Base-by-base conservation (phyloP, 2,797 vertebrate species). In the Crypturellus tataupa region DNA sequence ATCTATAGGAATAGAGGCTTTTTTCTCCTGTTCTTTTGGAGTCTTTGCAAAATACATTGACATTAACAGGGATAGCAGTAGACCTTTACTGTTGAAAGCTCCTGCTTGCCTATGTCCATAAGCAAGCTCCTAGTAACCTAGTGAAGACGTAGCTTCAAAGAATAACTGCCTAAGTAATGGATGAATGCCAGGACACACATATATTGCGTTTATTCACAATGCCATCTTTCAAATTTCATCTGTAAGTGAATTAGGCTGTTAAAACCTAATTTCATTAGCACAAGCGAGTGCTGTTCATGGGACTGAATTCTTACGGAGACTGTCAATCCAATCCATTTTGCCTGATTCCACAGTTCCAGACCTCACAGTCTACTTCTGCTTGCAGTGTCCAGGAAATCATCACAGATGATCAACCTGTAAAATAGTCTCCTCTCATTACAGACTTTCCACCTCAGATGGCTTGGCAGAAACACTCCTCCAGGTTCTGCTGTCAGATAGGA, bases 151-250 rank as follows among this genome's bases (percentile, higher is more conserved):
- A 3, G 21, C 37, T 64, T 78, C 78, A 85, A 53, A 90, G 64
- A 93, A 76, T 90, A 87, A 77, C 88, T 77, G 70, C 39, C 55
- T 94, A 53, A 94, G 89, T 84, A 94, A 91, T 40, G 35, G 63
- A 79, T 55, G 62, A 80, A 68, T 12, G 8, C 20, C 19, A 49
- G n/a, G 47, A 58, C 55, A 88, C 13, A 53, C 31, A 33, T 25
- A 13, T 17, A 31, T 14, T 10, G 24, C 72, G 21, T 47, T 63
- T 63, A 89, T 59, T 47, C 51, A 60, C 69, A 84, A 73, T 14
- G 29, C 90, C 89, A 76, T 37, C 72, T 87, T 72, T 20, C 40
- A 83, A 90, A 83, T 95, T 51, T 69, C 62, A 63, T 2, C 80
- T 37, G 25, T 63, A 69, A 70, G 80, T 80, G 69, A 76, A 37